Evolutionary conservation across 2,888 invertebrate genomes (phyloP), one percentile per base, ranked within the genome.

Genomic region (Monopis laevigella): DNA sequence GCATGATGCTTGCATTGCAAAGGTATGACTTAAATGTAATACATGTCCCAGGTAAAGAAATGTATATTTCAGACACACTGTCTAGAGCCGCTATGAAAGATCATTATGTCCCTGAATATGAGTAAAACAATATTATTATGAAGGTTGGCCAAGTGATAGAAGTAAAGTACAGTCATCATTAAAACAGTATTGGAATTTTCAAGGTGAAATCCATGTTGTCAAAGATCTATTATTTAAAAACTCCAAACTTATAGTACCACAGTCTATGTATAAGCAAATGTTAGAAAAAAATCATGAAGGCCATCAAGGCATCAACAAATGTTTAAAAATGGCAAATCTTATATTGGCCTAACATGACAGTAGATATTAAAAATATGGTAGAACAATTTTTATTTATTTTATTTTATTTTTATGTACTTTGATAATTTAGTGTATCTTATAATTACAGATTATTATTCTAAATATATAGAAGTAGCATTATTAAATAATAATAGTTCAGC

Each of bases 401-500:
- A 10, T 24, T 7, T 6, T 7, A 7, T 24, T 40, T 45, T 50
- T 12, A 48, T 53, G 39, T 27, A 48, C 12, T 41, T 42, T 21
- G 16, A 40, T 5, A 39, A 32, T 2, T 48, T 48, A 45, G 43
- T 48, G n/a, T 53, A 36, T 38, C 19, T 51, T 1, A 32, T 52
- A 18, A 16, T 48, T 6, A 43, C 43, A 36, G 51, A 48, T 43
- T 50, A 49, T 46, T 52, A 47, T 32, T 52, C 52, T 29, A 50
- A 51, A 35, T 51, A 39, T 40, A 48, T 50, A 39, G 50, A 49
- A 43, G 34, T 51, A 34, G 14, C 26, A 7, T 1, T 2, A 7
- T 13, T 52, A 7, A 30, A 11, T 16, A 39, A 30, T 36, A 43
- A 36, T 24, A 24, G 10, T 26, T 29, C 43, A 14, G 17, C 18